Conservation (phyloP, 2,113 vertebrate genomes). For the Oncorhynchus masou region DNA sequence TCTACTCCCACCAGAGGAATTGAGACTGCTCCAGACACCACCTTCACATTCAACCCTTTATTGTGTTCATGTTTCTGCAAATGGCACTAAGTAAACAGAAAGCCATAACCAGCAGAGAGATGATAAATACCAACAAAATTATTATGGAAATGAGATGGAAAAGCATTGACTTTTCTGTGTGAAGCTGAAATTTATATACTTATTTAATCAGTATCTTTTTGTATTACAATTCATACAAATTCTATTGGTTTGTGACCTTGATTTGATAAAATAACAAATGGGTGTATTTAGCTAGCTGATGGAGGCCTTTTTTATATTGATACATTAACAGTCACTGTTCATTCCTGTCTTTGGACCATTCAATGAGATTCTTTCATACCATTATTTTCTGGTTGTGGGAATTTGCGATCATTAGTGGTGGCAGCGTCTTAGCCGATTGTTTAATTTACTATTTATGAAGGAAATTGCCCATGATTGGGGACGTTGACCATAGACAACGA, state of each 20-base stretch:
- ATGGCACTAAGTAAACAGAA: not conserved
- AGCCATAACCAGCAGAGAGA: constrained; percentile 10
- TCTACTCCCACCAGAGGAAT: constrained; percentile 16
- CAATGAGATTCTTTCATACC: too few species aligned
- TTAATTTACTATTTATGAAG: too few species aligned
- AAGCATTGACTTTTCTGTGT: constrained; percentile 24
- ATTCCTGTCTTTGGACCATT: not conserved
- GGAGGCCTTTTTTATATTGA: too few species aligned
- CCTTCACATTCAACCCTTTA: constrained; percentile 9
- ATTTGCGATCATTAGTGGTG: too few species aligned
- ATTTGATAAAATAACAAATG: not conserved
- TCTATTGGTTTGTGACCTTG: not conserved
- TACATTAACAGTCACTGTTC: not conserved
- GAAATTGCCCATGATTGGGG: too few species aligned
- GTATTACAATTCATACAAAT: not conserved
- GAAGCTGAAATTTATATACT: constrained; percentile 8
- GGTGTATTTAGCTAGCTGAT: not conserved
- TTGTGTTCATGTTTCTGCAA: constrained; percentile 25
- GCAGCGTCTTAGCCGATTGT: too few species aligned
- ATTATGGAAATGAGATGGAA: constrained; percentile 48
- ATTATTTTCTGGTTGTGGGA: too few species aligned
- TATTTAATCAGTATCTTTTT: not conserved
- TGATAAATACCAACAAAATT: constrained; percentile 5
- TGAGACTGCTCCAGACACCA: constrained; percentile 13
- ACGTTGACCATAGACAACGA: too few species aligned